phyloP scores from a whole-genome alignment of 2,888 invertebrate genomes.

The Ornithoptera alexandrae region DNA sequence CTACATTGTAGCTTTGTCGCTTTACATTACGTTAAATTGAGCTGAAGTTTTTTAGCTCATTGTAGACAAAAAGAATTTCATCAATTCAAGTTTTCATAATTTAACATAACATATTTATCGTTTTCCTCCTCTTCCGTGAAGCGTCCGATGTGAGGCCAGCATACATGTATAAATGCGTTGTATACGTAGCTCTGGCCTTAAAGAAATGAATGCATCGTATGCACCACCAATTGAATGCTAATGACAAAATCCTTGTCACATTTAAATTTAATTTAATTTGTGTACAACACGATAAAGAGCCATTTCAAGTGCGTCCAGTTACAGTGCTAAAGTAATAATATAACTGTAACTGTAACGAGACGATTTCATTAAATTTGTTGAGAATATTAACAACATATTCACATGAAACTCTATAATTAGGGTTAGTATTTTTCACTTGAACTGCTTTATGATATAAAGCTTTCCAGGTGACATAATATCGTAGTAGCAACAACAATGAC shows the following conservation, averaged over 20 bases:
- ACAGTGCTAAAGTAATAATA: not conserved
- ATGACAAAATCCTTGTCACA: constrained; percentile 38
- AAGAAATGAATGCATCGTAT: constrained; percentile 38
- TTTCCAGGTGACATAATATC: not conserved
- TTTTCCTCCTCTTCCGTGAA: constrained; percentile 9
- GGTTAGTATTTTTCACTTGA: not conserved
- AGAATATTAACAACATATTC: not conserved
- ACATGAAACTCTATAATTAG: no score
- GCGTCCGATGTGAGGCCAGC: constrained; percentile 31
- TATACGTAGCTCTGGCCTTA: constrained; percentile 31
- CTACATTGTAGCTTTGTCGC: no score
- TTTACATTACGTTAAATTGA: not conserved
- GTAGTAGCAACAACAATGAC: not conserved
- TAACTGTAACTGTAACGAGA: not conserved
- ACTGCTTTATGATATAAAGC: not conserved
- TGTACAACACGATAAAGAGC: constrained; percentile 21
- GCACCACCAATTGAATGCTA: constrained; percentile 43
- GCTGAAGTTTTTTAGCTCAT: not conserved
- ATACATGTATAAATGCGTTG: constrained; percentile 27
- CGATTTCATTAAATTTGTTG: not conserved
- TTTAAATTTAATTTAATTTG: constrained; percentile 31
- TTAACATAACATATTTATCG: not conserved
- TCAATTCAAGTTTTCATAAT: not conserved
- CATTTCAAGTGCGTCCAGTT: constrained; percentile 5
- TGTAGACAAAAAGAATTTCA: not conserved